Percentiles rank a stretch among this genome's conserved stretches.
These are phyloP conservation scores for Hofmannophila pseudospretella DNA, from an alignment of 2,888 invertebrate genomes.

Conservation along the genomic window DNA sequence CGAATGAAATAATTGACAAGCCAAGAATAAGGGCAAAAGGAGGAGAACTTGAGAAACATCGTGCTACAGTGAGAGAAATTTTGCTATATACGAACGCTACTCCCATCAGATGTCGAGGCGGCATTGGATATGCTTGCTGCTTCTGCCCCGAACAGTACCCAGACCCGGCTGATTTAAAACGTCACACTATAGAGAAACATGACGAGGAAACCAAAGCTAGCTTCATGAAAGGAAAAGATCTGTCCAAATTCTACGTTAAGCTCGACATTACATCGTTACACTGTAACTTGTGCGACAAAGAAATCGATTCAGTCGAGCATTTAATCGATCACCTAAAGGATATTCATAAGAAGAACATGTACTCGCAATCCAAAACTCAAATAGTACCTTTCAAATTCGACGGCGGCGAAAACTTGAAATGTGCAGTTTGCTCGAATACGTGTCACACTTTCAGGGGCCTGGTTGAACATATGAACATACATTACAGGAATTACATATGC, in stretches of 20 bases:
- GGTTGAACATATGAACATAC: slow-evolving; percentile 33
- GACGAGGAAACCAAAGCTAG: slow-evolving; percentile 20
- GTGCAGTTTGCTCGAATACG: slow-evolving; percentile 27
- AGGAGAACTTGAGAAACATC: slow-evolving; percentile 20
- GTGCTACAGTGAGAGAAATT: slow-evolving; percentile 29
- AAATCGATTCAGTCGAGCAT: slow-evolving; percentile 16
- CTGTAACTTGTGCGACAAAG: slow-evolving; percentile 21
- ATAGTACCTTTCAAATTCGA: slow-evolving; percentile 31
- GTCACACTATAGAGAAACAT: slow-evolving; percentile 29
- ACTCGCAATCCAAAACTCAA: slow-evolving; percentile 26
- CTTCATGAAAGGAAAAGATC: slow-evolving; percentile 30
- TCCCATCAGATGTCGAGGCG: slow-evolving; percentile 32
- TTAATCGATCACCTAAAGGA: slow-evolving; percentile 22
- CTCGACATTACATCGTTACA: slow-evolving; percentile 27
- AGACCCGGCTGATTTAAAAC: slow-evolving; percentile 35
- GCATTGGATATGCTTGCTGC: slow-evolving; percentile 36
- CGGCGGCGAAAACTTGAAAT: slow-evolving; percentile 20
- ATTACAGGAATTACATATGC: slow-evolving; percentile 33
- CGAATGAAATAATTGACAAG: too few relatives aligned
- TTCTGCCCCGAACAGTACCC: slow-evolving; percentile 34
- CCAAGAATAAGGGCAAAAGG: too few relatives aligned
- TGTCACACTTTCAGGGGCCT: slow-evolving; percentile 30
- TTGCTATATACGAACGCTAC: slow-evolving; percentile 40
- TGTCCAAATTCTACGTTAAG: slow-evolving; percentile 28
- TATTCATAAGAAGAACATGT: slow-evolving; percentile 20